Evolutionary conservation across 1,140 invertebrate genomes (phyloP).

Genomic region (Diorhabda sublineata): DNA sequence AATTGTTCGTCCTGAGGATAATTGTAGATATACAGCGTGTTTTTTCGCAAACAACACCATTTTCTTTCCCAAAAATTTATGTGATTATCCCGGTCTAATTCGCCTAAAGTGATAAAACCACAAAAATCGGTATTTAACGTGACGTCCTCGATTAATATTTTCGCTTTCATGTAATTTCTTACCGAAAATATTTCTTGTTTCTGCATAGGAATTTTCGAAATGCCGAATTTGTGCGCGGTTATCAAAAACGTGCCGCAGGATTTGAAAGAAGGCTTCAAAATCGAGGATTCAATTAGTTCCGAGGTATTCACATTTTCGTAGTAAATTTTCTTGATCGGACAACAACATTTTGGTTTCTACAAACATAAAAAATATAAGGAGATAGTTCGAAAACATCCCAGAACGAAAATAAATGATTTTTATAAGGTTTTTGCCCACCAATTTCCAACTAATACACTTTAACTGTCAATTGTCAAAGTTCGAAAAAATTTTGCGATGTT

Average conservation of each 20-base stretch:
- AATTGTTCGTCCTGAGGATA: constrained; percentile 22
- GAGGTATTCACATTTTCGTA: constrained; percentile 21
- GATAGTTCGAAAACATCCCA: too few species aligned
- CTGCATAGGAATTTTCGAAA: not conserved
- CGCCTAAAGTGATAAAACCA: constrained; percentile 24
- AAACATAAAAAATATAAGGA: not conserved
- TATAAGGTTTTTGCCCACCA: too few species aligned
- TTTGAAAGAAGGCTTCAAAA: constrained; percentile 23
- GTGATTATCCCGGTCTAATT: not conserved
- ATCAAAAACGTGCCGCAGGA: constrained; percentile 18
- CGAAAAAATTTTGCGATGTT: too few species aligned
- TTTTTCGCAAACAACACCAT: constrained; percentile 21
- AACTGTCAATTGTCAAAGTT: too few species aligned
- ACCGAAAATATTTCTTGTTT: not conserved
- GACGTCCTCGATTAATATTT: constrained; percentile 11
- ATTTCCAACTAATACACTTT: too few species aligned
- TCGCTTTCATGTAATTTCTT: not conserved
- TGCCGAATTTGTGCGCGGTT: constrained; percentile 16
- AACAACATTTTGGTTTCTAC: constrained; percentile 10
- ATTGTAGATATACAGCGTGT: constrained; percentile 20
- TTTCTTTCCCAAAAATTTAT: constrained; percentile 21
- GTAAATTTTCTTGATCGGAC: constrained; percentile 18
- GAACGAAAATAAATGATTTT: too few species aligned
- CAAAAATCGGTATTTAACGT: constrained; percentile 8
- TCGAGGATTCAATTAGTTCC: constrained; percentile 13